phyloP scores from a whole-genome alignment of 1,140 invertebrate genomes.

The Diachasmimorpha longicaudata region DNA sequence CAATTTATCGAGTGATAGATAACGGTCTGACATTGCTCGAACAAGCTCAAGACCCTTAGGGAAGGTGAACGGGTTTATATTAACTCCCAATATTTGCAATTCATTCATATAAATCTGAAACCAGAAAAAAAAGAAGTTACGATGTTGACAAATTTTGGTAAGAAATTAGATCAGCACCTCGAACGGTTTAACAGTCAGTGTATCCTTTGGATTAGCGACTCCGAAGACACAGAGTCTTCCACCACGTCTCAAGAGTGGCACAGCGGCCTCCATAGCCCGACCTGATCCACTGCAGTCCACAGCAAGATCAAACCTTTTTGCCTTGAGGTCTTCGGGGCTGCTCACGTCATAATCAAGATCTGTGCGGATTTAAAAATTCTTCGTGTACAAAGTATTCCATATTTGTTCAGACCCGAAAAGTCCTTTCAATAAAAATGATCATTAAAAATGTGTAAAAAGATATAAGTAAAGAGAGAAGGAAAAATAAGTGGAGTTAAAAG shows the following conservation, averaged over 20 bases:
- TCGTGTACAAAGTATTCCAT: no score
- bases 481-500: neutral
- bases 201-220: conserved; percentile 60
- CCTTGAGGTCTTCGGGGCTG: conserved; percentile 65
- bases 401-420: no score
- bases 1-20: conserved; percentile 69
- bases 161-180: conserved; percentile 31
- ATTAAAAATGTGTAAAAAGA: no score
- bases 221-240: conserved; percentile 68
- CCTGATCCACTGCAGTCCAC: conserved; percentile 73
- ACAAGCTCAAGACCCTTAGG: conserved; percentile 68
- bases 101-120: conserved; percentile 72
- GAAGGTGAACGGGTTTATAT: conserved; percentile 73
- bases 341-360: conserved; percentile 65
- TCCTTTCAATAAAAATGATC: no score
- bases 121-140: conserved; percentile 20
- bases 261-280: conserved; percentile 64
- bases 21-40: conserved; percentile 68
- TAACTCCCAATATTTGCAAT: conserved; percentile 69
- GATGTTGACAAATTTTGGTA: no score
- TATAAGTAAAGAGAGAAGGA: conserved; percentile 32
- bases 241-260: conserved; percentile 58
- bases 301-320: conserved; percentile 66
- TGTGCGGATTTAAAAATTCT: conserved; percentile 36
- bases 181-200: conserved; percentile 55